A percentile compares a stretch with the other conserved stretches of the same genome.
Conservation (phyloP, 2,888 invertebrate genomes). For the Lagria hirta region DNA sequence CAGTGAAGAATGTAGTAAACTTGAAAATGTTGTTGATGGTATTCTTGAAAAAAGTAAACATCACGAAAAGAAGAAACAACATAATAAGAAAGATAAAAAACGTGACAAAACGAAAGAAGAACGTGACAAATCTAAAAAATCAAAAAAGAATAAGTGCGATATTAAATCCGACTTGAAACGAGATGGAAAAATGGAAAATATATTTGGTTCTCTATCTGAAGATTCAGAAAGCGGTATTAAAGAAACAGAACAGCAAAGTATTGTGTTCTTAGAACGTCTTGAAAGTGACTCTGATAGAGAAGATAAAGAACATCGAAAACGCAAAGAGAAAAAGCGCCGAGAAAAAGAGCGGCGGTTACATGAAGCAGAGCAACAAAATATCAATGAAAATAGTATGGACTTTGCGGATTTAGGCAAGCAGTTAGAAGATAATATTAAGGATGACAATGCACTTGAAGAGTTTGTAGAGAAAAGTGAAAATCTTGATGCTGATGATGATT, state of each 20-base stretch:
- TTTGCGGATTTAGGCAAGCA: slow-evolving; percentile 80
- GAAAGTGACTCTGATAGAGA: slow-evolving; percentile 57
- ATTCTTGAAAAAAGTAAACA: slow-evolving; percentile 46
- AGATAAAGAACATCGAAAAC: slow-evolving; percentile 61
- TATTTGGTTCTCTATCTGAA: slow-evolving; percentile 84
- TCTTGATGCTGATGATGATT: slow-evolving; percentile 51
- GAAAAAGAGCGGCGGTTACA: slow-evolving; percentile 53
- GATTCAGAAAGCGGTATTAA: slow-evolving; percentile 56
- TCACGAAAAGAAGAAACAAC: slow-evolving; percentile 51
- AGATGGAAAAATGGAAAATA: slow-evolving; percentile 84
- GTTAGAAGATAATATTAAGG: slow-evolving; percentile 77
- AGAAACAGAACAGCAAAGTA: slow-evolving; percentile 35
- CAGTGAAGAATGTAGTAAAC: slow-evolving; percentile 59
- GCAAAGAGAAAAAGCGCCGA: slow-evolving; percentile 56
- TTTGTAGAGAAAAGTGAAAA: slow-evolving; percentile 49
- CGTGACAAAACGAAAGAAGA: slow-evolving; percentile 62
- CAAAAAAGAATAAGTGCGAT: slow-evolving; percentile 54
- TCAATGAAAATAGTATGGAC: slow-evolving; percentile 77
- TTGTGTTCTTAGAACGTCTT: slow-evolving; percentile 31
- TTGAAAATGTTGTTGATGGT: slow-evolving; percentile 42
- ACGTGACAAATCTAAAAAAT: slow-evolving; percentile 63
- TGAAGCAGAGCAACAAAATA: slow-evolving; percentile 49
- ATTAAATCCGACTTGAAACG: slow-evolving; percentile 60
- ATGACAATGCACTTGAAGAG: slow-evolving; percentile 62
- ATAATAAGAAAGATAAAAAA: slow-evolving; percentile 63